phyloP scores from a whole-genome alignment of 2,888 invertebrate genomes.

The Sclerodermus sp. region DNA sequence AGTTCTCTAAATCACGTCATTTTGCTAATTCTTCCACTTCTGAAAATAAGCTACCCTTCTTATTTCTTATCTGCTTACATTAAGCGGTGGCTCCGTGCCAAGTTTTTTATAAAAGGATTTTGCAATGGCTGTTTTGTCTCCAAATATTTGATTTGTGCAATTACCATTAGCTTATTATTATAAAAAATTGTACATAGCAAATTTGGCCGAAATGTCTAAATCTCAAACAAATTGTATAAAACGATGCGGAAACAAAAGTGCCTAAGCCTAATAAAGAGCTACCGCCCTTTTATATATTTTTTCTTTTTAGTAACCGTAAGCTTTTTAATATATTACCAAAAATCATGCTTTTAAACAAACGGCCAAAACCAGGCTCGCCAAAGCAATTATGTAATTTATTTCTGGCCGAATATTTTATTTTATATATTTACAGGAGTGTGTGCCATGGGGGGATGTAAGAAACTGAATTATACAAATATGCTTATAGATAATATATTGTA shows the following conservation, averaged over 20 bases:
- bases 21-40: too few relatives aligned
- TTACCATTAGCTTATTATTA: constrained; percentile 17
- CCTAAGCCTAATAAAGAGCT: constrained; percentile 22
- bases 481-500: constrained; percentile 19
- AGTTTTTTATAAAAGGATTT: background rate
- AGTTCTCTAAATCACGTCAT: background rate
- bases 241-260: constrained; percentile 16
- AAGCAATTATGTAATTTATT: constrained; percentile 6
- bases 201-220: constrained; percentile 6
- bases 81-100: constrained; percentile 13
- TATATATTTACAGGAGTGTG: constrained; percentile 10
- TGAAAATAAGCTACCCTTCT: too few relatives aligned
- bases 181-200: constrained; percentile 15
- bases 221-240: background rate
- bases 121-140: background rate
- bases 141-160: constrained; percentile 28
- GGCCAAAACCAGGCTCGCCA: constrained; percentile 10
- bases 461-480: constrained; percentile 5
- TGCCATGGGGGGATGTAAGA: constrained; percentile 17
- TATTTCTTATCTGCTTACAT: too few relatives aligned
- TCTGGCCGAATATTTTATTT: constrained; percentile 6
- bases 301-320: constrained; percentile 12
- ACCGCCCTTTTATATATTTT: constrained; percentile 18
- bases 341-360: background rate
- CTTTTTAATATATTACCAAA: constrained; percentile 31